Conservation (phyloP, 2,888 invertebrate species). For the Timandra comae region DNA sequence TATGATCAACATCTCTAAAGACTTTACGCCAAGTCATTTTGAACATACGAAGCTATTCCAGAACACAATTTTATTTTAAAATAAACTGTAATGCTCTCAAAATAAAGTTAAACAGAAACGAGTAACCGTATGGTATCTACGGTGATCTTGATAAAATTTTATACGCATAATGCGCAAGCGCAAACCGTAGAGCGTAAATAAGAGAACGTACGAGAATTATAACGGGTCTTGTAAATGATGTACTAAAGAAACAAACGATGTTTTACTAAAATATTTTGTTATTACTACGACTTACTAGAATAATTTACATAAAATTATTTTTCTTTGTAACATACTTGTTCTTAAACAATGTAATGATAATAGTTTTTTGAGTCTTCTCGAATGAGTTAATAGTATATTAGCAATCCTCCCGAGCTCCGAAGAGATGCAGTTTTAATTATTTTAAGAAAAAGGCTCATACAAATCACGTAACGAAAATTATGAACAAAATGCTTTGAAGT, state of each 20-base stretch:
- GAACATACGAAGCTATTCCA: constrained; percentile 2
- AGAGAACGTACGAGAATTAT: constrained; percentile 21
- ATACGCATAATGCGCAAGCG: constrained; percentile 18
- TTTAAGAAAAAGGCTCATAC: too few relatives aligned
- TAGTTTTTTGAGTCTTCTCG: too few relatives aligned
- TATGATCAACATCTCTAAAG: constrained; percentile 9
- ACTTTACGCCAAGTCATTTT: constrained; percentile 1
- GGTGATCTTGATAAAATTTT: constrained; percentile 12
- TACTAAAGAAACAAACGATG: neutral
- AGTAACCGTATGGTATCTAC: constrained; percentile 2
- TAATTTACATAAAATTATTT: neutral
- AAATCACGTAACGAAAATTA: too few relatives aligned
- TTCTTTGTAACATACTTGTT: neutral
- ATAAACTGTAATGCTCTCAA: constrained; percentile 1
- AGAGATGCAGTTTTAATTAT: too few relatives aligned
- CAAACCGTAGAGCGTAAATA: constrained; percentile 30
- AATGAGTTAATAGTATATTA: too few relatives aligned
- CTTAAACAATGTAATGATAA: too few relatives aligned
- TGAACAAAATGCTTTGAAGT: too few relatives aligned
- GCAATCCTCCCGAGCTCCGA: too few relatives aligned
- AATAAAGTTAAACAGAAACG: neutral
- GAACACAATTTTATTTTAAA: neutral
- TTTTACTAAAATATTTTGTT: neutral
- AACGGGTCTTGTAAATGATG: constrained; percentile 23
- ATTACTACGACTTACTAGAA: too few relatives aligned